Conservation (phyloP, 2,797 vertebrate genomes). For the Melopsittacus undulatus region DNA sequence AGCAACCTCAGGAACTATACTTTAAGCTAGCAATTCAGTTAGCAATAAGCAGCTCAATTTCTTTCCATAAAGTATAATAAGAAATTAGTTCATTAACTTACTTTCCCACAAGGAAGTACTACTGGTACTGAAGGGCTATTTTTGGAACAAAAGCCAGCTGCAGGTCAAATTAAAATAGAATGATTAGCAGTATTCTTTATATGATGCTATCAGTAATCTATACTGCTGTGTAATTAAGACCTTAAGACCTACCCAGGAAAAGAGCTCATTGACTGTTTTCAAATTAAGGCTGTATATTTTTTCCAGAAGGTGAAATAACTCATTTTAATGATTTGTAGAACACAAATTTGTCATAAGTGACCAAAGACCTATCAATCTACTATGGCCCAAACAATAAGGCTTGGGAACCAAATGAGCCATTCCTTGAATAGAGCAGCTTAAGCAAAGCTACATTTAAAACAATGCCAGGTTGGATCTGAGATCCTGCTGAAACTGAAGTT, state of each 20-base stretch:
- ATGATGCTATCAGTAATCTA: background rate
- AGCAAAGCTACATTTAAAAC: background rate
- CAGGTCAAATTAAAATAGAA: background rate
- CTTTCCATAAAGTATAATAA: background rate
- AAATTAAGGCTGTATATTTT: background rate
- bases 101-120: background rate
- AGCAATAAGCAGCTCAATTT: background rate
- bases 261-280: background rate
- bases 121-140: background rate
- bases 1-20: background rate
- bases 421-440: background rate
- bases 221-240: background rate
- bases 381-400: background rate
- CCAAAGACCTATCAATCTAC: background rate
- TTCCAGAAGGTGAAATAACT: background rate
- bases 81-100: background rate
- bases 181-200: background rate
- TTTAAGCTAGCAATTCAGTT: background rate
- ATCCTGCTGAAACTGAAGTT: background rate
- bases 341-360: too few relatives aligned
- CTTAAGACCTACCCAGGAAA: background rate
- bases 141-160: background rate
- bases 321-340: too few relatives aligned
- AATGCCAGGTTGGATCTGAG: background rate
- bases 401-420: background rate